Evolutionary conservation across 2,113 vertebrate genomes (phyloP), one percentile per base, ranked within the genome.

Genomic region (Oncorhynchus nerka): DNA sequence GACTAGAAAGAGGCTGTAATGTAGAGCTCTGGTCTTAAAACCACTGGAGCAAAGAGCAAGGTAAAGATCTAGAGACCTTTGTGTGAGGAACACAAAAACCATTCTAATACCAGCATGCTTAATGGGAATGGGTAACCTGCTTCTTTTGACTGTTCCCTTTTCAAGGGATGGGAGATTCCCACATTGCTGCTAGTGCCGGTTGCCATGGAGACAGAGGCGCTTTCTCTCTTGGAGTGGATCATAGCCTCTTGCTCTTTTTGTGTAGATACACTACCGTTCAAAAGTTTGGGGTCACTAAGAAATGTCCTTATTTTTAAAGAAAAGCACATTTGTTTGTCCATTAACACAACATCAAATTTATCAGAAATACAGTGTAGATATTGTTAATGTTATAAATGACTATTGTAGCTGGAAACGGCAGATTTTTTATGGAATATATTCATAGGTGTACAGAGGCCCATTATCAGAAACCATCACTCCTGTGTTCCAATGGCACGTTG

Each of bases 141-240:
- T 5, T 55, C 51, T 61, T 62, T 22, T 70, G 57, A 70, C 32
- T 28, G 30, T 65, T n/a, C 19, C 34, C 49, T 69, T 57, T 57
- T 76, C 67, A 76, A 59, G 26, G 66, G 59, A 32, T 1, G 30
- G 34, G 61, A 26, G 22, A 57, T 32, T 57, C 66, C 49, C 20
- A 72, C 73, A 80, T 83, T 73, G 66, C 68, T 78, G 78, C 81
- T 75, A 62, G 73, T 70, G 77, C 80, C 76, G 88, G 89, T 90
- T 89, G 81, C 89, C 87, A 89, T 89, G 87, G 89, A 81, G 82
- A 91, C 83, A 80, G 83, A 89, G 88, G 80, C 87, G 88, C 80
- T 69, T 74, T 79, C 83, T 83, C 81, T 80, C 75, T 81, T 69
- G 76, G 80, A 66, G 24, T 57, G 75, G 79, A 86, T 84, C 79